Evolutionary conservation across 2,888 invertebrate genomes (phyloP).

Genomic region (Drosophila monieri): DNA sequence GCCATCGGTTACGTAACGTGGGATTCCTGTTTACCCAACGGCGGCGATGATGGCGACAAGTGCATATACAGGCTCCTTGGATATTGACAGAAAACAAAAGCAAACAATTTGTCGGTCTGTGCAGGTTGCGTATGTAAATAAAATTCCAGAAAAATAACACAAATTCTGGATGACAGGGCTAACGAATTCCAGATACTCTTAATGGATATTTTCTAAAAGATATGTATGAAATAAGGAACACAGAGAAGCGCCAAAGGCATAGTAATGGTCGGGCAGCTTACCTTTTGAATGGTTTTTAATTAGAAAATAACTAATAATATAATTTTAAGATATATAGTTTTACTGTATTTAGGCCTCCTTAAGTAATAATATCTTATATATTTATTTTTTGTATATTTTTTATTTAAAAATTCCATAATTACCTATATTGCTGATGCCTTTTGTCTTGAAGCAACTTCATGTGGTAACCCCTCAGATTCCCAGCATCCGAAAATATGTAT

Average conservation of each 20-base stretch:
- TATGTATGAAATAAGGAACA: background rate
- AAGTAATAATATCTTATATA: no score
- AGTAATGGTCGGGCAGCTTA: no score
- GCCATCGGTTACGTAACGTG: constrained; percentile 61
- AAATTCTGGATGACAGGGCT: background rate
- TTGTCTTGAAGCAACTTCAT: background rate
- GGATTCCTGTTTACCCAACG: constrained; percentile 68
- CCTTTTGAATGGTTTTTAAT: no score
- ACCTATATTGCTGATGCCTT: background rate
- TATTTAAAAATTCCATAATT: no score
- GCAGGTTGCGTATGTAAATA: constrained; percentile 72
- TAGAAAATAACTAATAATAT: no score
- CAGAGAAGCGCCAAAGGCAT: background rate
- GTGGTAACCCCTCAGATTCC: background rate
- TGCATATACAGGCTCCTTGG: constrained; percentile 59
- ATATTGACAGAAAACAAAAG: constrained; percentile 76
- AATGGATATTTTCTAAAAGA: background rate
- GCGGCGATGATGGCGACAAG: constrained; percentile 68
- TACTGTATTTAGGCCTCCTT: no score
- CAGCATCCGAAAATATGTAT: background rate
- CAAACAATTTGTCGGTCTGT: constrained; percentile 72
- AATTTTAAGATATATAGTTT: no score
- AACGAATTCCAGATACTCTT: constrained; percentile 16
- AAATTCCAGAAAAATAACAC: constrained; percentile 36
- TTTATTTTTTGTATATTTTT: no score